These are phyloP conservation scores for Callitettix versicolor DNA, from an alignment of 1,140 invertebrate genomes.

Conservation along the genomic window DNA sequence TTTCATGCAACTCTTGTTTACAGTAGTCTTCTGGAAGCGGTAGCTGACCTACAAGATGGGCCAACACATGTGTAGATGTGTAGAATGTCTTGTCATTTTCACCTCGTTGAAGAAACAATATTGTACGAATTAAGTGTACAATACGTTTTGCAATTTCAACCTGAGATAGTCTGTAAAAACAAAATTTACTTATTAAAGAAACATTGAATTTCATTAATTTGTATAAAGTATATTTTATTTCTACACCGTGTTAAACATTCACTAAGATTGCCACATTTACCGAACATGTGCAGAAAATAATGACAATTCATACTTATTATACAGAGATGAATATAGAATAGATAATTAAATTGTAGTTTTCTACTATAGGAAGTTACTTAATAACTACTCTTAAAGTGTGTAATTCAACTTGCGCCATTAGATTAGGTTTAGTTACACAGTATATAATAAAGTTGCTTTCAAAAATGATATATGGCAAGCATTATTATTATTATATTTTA, in stretches of 20 bases:
- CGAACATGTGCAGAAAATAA: not conserved
- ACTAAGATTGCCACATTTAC: not conserved
- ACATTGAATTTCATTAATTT: slow-evolving; percentile 13
- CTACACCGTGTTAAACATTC: not conserved
- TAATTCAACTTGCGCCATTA: no score
- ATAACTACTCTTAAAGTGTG: no score
- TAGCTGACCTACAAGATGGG: slow-evolving; percentile 41
- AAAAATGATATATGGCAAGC: no score
- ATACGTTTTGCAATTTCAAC: slow-evolving; percentile 52
- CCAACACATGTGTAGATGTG: slow-evolving; percentile 35
- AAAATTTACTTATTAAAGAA: slow-evolving; percentile 4
- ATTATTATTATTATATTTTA: no score
- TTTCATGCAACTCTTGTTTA: slow-evolving; percentile 43
- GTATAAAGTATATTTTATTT: not conserved
- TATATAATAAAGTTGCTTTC: no score
- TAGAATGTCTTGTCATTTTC: slow-evolving; percentile 34
- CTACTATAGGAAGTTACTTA: no score
- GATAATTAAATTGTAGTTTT: no score
- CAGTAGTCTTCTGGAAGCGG: slow-evolving; percentile 55
- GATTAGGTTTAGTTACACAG: no score
- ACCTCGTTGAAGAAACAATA: slow-evolving; percentile 38
- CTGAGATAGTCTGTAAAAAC: slow-evolving; percentile 42
- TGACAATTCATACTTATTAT: not conserved
- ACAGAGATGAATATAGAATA: no score
- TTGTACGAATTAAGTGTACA: slow-evolving; percentile 39